A percentile compares a stretch with the other conserved stretches of the same genome.
phyloP scores from a whole-genome alignment of 2,113 vertebrate species.

The Jacana jacana region DNA sequence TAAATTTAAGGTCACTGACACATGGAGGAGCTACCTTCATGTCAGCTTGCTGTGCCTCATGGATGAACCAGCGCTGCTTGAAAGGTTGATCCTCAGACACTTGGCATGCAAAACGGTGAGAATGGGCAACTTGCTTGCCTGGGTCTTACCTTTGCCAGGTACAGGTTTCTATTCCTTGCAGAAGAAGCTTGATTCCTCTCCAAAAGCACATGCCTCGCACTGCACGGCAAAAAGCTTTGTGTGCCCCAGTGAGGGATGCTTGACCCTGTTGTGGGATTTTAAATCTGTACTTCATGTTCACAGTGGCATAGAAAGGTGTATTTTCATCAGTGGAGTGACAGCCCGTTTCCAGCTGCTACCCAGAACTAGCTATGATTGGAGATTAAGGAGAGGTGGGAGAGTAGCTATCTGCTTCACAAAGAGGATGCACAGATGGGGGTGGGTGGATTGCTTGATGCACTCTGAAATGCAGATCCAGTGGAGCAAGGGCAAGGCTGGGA shows the following conservation, averaged over 20 bases:
- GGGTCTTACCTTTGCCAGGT: neutral
- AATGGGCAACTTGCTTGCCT: neutral
- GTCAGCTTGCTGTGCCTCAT: neutral
- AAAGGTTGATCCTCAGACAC: neutral
- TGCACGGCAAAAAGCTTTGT: neutral
- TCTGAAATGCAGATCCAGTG: neutral
- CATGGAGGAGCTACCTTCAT: neutral
- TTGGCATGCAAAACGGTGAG: accelerated
- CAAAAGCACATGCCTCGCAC: neutral
- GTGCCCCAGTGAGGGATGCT: neutral
- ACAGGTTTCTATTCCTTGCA: neutral
- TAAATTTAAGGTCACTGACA: neutral
- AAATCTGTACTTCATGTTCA: neutral
- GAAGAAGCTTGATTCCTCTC: neutral
- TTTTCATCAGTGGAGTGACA: neutral
- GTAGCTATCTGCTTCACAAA: neutral
- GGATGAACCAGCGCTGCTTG: accelerated
- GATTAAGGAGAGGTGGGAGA: neutral
- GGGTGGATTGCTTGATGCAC: neutral
- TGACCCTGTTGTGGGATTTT: neutral
- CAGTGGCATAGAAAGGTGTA: neutral
- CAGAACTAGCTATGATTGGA: neutral
- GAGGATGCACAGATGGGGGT: neutral
- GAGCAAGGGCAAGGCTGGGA: neutral
- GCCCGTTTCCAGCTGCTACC: neutral